A percentile compares a stretch with the other conserved stretches of the same genome.
These are phyloP conservation scores for Meteorus colon DNA, from an alignment of 2,888 invertebrate genomes.

Conservation along the genomic window DNA sequence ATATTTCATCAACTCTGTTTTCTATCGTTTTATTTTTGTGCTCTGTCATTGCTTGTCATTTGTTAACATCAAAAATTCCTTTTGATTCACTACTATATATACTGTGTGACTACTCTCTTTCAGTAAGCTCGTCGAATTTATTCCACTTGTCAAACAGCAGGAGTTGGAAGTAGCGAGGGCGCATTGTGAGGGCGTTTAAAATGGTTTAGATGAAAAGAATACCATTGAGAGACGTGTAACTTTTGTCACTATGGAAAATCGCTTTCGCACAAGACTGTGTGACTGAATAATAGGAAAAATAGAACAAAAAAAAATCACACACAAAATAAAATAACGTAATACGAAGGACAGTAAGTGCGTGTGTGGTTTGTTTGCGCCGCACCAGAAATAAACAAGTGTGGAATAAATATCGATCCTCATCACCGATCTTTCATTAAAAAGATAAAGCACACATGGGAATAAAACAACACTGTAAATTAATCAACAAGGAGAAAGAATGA, in stretches of 20 bases:
- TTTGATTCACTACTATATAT: background rate
- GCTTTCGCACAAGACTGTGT: background rate
- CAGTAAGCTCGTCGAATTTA: background rate
- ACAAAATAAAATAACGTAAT: background rate
- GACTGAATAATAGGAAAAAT: background rate
- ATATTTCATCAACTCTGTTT: background rate
- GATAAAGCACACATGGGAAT: background rate
- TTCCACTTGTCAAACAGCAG: background rate
- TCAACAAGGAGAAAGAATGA: background rate
- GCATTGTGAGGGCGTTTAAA: background rate
- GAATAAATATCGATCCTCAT: constrained; percentile 36
- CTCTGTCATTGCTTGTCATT: background rate
- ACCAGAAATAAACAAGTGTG: constrained; percentile 26
- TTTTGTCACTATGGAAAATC: background rate
- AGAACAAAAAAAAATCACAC: background rate
- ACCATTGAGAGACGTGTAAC: background rate
- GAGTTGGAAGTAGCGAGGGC: background rate
- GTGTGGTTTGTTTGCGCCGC: constrained; percentile 3
- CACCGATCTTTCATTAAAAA: constrained; percentile 12
- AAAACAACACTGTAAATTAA: background rate
- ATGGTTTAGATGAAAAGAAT: background rate
- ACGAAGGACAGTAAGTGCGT: background rate
- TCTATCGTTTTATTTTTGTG: background rate
- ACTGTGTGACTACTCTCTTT: background rate
- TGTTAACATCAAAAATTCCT: background rate